Percentiles rank a stretch among this genome's conserved stretches.
Evolutionary conservation across 1,140 invertebrate species (phyloP).

Genomic region (Anastatus disparis): DNA sequence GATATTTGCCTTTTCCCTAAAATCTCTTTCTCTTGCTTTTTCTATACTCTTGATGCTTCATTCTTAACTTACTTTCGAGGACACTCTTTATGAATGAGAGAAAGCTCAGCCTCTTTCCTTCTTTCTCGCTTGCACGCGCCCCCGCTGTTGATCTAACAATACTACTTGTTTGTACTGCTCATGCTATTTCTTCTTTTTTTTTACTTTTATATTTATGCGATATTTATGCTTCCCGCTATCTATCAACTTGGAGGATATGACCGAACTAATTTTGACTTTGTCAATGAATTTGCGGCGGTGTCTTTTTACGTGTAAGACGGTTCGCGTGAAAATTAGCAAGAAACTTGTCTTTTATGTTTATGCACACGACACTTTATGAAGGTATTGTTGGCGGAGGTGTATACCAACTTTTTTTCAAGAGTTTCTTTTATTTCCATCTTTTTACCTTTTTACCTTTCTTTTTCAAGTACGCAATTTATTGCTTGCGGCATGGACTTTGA

Average conservation of each 20-base stretch:
- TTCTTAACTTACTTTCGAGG: slow-evolving; percentile 1
- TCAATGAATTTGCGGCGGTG: no score
- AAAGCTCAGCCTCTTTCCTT: not conserved
- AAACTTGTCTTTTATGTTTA: not conserved
- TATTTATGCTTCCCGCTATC: not conserved
- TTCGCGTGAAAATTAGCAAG: slow-evolving; percentile 27
- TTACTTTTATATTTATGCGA: no score
- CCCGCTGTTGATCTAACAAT: slow-evolving; percentile 30
- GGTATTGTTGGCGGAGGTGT: no score
- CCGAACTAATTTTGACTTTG: slow-evolving; percentile 19
- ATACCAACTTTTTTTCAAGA: no score
- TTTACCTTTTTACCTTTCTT: not conserved
- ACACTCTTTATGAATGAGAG: slow-evolving; percentile 11
- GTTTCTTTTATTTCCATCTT: not conserved
- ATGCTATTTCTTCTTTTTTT: no score
- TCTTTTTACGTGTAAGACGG: not conserved
- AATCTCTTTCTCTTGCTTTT: not conserved
- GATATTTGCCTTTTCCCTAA: not conserved
- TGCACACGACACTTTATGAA: no score
- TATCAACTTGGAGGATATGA: not conserved
- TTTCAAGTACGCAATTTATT: slow-evolving; percentile 17
- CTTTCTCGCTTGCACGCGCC: slow-evolving; percentile 11
- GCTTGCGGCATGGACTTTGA: not conserved
- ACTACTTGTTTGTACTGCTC: slow-evolving; percentile 15
- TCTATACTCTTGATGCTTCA: not conserved